Percentiles rank a stretch among this genome's conserved stretches.
Conservation (phyloP, 2,888 invertebrate genomes). For the Hedychridium roseum region DNA sequence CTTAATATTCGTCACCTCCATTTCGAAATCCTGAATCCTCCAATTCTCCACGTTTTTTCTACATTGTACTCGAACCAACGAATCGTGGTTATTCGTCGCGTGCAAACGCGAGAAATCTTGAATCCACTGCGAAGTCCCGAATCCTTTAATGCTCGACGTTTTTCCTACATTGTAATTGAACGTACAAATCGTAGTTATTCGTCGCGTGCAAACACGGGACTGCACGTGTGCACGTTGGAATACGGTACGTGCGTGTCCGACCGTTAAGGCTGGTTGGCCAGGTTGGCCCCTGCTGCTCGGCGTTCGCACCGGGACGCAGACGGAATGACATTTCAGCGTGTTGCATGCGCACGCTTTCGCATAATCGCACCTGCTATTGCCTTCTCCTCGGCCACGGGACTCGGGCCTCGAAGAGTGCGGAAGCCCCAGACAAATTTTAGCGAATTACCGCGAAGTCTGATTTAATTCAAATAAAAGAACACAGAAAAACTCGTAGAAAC, state of each 20-base stretch:
- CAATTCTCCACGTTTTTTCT: too few relatives aligned
- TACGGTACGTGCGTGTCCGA: conserved; percentile 27
- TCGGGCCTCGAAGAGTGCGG: background rate
- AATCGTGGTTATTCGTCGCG: too few relatives aligned
- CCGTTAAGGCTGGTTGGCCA: conserved; percentile 34
- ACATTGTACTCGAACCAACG: too few relatives aligned
- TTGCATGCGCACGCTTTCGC: conserved; percentile 49
- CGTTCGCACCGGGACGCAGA: conserved; percentile 18
- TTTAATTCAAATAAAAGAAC: background rate
- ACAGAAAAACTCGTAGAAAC: background rate
- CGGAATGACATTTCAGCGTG: conserved; percentile 54
- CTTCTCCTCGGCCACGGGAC: conserved; percentile 11
- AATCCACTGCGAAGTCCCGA: too few relatives aligned
- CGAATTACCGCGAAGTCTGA: background rate
- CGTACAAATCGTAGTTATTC: too few relatives aligned
- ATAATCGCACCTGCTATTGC: conserved; percentile 56
- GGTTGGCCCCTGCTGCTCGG: conserved; percentile 19
- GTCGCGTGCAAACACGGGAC: too few relatives aligned
- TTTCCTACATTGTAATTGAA: too few relatives aligned
- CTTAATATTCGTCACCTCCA: too few relatives aligned
- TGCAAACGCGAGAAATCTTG: too few relatives aligned
- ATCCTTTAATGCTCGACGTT: too few relatives aligned
- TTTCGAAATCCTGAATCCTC: too few relatives aligned
- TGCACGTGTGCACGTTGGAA: background rate
- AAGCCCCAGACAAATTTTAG: background rate